Evolutionary conservation across 2,888 invertebrate species (phyloP).

Genomic region (Drosophila prolongata): DNA sequence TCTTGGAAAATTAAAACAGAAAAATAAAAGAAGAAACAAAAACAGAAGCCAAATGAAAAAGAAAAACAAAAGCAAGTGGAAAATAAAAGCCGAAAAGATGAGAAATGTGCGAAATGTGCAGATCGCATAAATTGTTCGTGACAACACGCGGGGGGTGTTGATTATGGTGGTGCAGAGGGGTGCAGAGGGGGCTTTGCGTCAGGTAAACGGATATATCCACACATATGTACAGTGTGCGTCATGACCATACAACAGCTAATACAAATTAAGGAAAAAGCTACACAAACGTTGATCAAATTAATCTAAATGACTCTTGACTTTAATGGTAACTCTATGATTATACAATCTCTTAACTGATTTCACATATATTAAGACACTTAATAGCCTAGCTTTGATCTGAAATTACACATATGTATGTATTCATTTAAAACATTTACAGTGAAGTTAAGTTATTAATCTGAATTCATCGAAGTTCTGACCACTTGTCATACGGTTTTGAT

Average conservation of each 20-base stretch:
- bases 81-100: constrained; percentile 50
- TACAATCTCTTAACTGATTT: too few relatives aligned
- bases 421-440: too few relatives aligned
- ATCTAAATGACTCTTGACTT: too few relatives aligned
- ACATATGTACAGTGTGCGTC: constrained; percentile 17
- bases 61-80: constrained; percentile 29
- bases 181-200: constrained; percentile 1
- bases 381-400: too few relatives aligned
- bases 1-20: constrained; percentile 8
- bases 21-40: not conserved
- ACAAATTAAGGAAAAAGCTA: too few relatives aligned
- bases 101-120: constrained; percentile 71
- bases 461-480: too few relatives aligned
- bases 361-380: too few relatives aligned
- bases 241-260: not conserved
- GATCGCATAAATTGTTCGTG: constrained; percentile 65
- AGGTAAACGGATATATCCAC: constrained; percentile 16
- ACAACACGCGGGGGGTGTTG: constrained; percentile 49
- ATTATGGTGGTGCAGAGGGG: constrained; percentile 5
- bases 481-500: not conserved
- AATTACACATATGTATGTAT: too few relatives aligned
- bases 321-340: too few relatives aligned
- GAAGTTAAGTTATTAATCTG: too few relatives aligned
- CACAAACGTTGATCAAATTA: too few relatives aligned
- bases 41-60: constrained; percentile 12